Conservation (phyloP, 2,113 vertebrate genomes). For the Sminthopsis crassicaudata region DNA sequence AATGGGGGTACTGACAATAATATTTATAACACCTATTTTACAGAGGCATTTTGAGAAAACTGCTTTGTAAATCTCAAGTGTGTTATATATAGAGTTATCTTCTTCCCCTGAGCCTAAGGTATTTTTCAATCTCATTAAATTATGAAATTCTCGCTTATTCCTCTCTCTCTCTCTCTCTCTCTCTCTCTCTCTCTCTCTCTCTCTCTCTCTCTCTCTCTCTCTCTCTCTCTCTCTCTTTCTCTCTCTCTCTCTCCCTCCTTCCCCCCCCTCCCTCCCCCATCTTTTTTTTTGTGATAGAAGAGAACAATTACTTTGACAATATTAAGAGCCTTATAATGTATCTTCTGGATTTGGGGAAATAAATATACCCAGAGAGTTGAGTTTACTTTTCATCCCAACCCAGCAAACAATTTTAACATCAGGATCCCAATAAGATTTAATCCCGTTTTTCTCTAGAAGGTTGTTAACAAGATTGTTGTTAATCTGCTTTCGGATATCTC, state of each 20-base stretch:
- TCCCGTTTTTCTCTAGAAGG: neutral
- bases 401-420: neutral
- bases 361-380: too few relatives aligned
- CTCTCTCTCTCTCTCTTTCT: neutral
- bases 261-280: neutral
- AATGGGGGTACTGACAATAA: neutral
- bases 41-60: neutral
- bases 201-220: neutral
- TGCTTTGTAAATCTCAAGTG: neutral
- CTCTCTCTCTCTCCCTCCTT: neutral
- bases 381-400: neutral
- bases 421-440: neutral
- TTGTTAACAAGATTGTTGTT: neutral
- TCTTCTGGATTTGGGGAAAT: neutral
- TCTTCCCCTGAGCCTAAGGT: neutral
- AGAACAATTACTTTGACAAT: neutral
- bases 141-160: too few relatives aligned
- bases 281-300: neutral
- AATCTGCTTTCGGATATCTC: neutral
- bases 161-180: neutral
- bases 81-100: neutral
- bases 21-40: neutral
- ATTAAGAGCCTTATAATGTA: neutral
- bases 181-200: neutral
- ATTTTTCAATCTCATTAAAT: rapidly evolving